Percentiles rank a stretch among this genome's conserved stretches.
phyloP scores from a whole-genome alignment of 2,888 invertebrate genomes.

The Thymelicus acteon region DNA sequence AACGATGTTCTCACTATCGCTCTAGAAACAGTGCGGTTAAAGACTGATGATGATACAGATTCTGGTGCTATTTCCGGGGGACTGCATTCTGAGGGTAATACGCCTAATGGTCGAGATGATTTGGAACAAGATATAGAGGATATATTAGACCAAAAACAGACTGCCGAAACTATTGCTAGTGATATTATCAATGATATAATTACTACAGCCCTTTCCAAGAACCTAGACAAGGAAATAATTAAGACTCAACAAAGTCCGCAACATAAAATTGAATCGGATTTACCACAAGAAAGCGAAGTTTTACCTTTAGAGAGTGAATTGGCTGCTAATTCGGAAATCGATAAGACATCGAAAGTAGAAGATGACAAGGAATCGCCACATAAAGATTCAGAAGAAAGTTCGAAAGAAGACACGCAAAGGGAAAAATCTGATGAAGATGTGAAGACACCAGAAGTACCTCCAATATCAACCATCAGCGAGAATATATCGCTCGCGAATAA shows the following conservation, averaged over 20 bases:
- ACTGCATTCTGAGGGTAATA: conserved; percentile 75
- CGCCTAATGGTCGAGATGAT: conserved; percentile 77
- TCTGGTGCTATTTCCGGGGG: conserved; percentile 80
- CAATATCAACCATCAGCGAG: conserved; percentile 90
- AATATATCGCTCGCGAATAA: conserved; percentile 84
- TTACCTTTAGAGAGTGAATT: conserved; percentile 77
- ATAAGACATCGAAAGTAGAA: conserved; percentile 63
- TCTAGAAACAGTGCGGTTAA: conserved; percentile 72
- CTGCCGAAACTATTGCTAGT: conserved; percentile 66
- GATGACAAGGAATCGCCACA: conserved; percentile 49
- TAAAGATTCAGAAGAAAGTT: conserved; percentile 58
- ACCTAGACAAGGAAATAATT: conserved; percentile 50
- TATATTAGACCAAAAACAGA: conserved; percentile 64
- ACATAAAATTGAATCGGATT: conserved; percentile 65
- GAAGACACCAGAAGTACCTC: conserved; percentile 86
- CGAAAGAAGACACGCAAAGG: conserved; percentile 69
- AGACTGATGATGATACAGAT: conserved; percentile 77
- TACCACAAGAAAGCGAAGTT: conserved; percentile 74
- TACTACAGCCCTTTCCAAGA: conserved; percentile 58
- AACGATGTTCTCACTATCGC: conserved; percentile 80
- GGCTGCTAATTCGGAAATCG: conserved; percentile 42
- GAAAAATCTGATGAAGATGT: conserved; percentile 57
- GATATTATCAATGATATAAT: conserved; percentile 71
- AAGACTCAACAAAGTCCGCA: conserved; percentile 56
- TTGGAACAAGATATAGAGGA: conserved; percentile 77